Percentiles rank a stretch among this genome's conserved stretches.
Evolutionary conservation across 2,888 invertebrate species (phyloP).

Genomic region (Cryptophagus acutangulus): DNA sequence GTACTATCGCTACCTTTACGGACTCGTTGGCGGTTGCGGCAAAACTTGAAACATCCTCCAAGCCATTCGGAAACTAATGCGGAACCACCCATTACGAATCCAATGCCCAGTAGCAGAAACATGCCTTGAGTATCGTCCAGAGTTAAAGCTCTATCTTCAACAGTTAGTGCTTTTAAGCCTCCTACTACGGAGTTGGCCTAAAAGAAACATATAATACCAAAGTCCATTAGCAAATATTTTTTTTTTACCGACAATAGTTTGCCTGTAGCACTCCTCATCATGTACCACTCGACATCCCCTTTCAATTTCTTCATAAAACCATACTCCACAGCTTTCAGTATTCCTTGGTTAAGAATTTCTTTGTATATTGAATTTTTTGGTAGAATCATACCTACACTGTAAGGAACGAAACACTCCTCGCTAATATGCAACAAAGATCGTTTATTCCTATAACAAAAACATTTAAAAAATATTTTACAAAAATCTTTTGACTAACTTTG

Average conservation of each 20-base stretch:
- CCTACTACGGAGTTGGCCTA: slow-evolving; percentile 48
- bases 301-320: slow-evolving; percentile 64
- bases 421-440: slow-evolving; percentile 66
- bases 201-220: slow-evolving; percentile 18
- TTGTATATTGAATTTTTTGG: slow-evolving; percentile 63
- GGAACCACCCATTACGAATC: slow-evolving; percentile 60
- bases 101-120: slow-evolving; percentile 68
- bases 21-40: slow-evolving; percentile 42
- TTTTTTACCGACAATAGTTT: slow-evolving; percentile 57
- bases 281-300: slow-evolving; percentile 67
- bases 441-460: slow-evolving; percentile 47
- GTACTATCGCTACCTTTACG: slow-evolving; percentile 22
- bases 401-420: slow-evolving; percentile 69
- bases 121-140: slow-evolving; percentile 79
- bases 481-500: slow-evolving; percentile 48
- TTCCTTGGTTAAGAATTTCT: slow-evolving; percentile 56
- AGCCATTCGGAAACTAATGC: slow-evolving; percentile 66
- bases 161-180: slow-evolving; percentile 48
- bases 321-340: slow-evolving; percentile 60
- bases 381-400: slow-evolving; percentile 62
- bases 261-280: slow-evolving; percentile 60
- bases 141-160: slow-evolving; percentile 69
- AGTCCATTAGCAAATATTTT: background rate
- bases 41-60: slow-evolving; percentile 62
- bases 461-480: background rate